Evolutionary conservation across 1,140 invertebrate species (phyloP).

Genomic region (Oscheius sp.): DNA sequence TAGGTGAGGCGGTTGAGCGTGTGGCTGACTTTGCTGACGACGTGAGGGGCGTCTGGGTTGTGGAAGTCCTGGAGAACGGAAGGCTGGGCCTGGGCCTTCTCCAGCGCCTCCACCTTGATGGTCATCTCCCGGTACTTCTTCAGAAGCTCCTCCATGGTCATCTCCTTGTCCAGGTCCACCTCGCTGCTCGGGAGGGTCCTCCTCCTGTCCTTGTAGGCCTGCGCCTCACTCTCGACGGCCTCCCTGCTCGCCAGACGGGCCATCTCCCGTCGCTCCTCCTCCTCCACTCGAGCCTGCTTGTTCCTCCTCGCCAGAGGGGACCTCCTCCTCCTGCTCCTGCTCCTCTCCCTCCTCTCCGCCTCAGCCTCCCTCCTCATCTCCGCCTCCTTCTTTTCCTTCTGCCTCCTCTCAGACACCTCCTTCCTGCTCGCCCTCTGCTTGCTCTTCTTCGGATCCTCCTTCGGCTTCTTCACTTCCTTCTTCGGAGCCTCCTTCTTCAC

Average conservation of each 20-base stretch:
- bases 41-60: too few relatives aligned
- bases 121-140: background rate
- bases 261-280: background rate
- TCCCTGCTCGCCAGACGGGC: background rate
- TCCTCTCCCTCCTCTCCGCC: background rate
- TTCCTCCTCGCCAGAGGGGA: background rate
- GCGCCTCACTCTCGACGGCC: background rate
- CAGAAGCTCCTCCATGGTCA: background rate
- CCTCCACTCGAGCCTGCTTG: background rate
- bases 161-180: background rate
- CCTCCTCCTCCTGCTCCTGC: background rate
- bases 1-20: too few relatives aligned
- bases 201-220: background rate
- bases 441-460: too few relatives aligned
- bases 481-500: too few relatives aligned
- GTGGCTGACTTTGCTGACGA: too few relatives aligned
- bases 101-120: background rate
- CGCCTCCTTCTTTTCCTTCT: too few relatives aligned
- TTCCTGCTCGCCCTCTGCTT: too few relatives aligned
- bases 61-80: too few relatives aligned
- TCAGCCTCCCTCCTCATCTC: background rate
- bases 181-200: background rate
- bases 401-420: too few relatives aligned
- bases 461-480: too few relatives aligned
- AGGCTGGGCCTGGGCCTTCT: too few relatives aligned